Percentiles rank a stretch among this genome's conserved stretches.
Conservation (phyloP, 2,888 invertebrate species). For the Neoitamus cyanurus region DNA sequence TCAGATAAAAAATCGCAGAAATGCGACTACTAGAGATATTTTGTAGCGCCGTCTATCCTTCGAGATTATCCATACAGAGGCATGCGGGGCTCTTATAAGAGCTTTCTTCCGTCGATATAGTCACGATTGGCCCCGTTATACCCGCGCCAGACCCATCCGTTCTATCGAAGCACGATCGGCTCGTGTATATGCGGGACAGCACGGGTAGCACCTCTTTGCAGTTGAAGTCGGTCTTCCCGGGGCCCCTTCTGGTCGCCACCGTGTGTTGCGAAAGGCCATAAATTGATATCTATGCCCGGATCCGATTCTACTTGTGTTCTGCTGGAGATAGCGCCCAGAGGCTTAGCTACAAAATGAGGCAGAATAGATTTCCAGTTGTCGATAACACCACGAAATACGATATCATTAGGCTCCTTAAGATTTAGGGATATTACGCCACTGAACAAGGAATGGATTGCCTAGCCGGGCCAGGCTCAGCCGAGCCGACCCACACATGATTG, state of each 20-base stretch:
- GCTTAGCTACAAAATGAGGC: constrained; percentile 31
- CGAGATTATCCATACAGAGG: neutral
- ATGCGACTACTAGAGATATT: constrained; percentile 2
- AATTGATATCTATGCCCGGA: constrained; percentile 24
- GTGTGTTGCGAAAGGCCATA: neutral
- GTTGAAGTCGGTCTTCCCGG: neutral
- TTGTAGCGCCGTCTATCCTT: neutral
- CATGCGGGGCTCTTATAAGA: constrained; percentile 5
- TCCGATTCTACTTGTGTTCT: constrained; percentile 7
- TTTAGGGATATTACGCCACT: constrained; percentile 33
- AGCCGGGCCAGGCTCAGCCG: neutral
- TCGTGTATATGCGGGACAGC: neutral
- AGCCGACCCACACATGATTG: neutral
- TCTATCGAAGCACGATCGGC: neutral
- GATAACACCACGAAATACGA: constrained; percentile 39
- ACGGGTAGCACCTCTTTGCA: neutral
- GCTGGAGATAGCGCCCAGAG: constrained; percentile 12
- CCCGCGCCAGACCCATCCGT: neutral
- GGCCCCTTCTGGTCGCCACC: neutral
- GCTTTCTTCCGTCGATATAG: neutral
- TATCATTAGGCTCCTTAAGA: constrained; percentile 39
- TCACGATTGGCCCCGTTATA: neutral
- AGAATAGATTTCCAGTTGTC: constrained; percentile 31
- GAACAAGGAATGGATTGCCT: neutral
- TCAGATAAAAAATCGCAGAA: constrained; percentile 14